These are phyloP conservation scores for Oryzias celebensis DNA, from an alignment of 2,113 vertebrate species.

Conservation along the genomic window DNA sequence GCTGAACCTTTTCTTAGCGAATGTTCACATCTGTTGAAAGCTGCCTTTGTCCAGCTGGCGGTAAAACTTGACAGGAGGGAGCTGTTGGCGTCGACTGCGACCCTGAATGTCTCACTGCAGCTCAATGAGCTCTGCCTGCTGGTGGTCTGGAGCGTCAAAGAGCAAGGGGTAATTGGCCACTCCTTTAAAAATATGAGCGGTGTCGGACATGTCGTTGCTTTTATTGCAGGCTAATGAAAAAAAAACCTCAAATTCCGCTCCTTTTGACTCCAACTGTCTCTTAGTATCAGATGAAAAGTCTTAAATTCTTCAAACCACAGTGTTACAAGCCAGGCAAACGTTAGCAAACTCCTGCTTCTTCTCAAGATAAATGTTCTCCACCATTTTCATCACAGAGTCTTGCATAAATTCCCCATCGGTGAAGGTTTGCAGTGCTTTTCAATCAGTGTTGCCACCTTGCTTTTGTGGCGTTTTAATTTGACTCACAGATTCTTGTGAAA, in stretches of 20 bases:
- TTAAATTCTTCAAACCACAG: no score
- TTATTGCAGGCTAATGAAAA: neutral
- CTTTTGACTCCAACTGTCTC: neutral
- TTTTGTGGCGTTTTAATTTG: no score
- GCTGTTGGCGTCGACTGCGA: neutral
- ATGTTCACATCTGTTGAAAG: conserved; percentile 12
- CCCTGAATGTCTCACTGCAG: neutral
- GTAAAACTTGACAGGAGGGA: neutral
- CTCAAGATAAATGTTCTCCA: no score
- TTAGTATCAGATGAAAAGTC: no score
- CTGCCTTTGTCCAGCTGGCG: neutral
- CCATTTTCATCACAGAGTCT: no score
- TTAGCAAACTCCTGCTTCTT: no score
- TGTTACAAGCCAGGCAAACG: no score
- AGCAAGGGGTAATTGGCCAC: conserved; percentile 17
- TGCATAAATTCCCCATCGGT: no score
- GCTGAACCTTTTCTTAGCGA: neutral
- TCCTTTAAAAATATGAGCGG: neutral
- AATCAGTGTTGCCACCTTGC: no score
- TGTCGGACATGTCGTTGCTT: neutral
- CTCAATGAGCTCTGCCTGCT: conserved; percentile 14
- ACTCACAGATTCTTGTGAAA: no score
- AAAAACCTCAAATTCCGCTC: neutral
- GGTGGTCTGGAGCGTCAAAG: conserved; percentile 3
- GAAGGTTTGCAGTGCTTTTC: no score